Base-by-base conservation (phyloP, 2,888 invertebrate genomes). In the Lasiommata megera region DNA sequence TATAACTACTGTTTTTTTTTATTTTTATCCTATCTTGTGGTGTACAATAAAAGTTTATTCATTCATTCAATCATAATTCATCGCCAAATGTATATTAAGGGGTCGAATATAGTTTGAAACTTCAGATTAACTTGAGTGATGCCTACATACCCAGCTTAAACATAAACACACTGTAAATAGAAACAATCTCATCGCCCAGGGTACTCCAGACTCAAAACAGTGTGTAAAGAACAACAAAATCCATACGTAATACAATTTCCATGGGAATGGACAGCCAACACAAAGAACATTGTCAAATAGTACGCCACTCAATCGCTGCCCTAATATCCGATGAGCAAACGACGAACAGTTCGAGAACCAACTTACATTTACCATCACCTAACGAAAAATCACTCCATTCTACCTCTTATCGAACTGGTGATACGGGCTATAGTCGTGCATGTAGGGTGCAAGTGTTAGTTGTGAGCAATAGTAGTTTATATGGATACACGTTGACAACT, bases 401-500 rank as follows among this genome's bases (percentile, higher is more conserved):
- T 46, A 18, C 12, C 9, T 60, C 60, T 52, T 72, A 67, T 58
- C 0, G 0, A 5, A 1, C 11, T 7, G 2, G 1, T 0, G 0
- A 6, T 60, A 54, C 40, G 52, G 57, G 41, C 38, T 36, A 52
- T 36, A 56, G 58, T 52, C 11, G 31, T 8, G 28, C 11, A 44
- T 2, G 7, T 31, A 3, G 16, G 34, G 48, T 46, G 38, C 16
- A 16, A 36, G 9, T 6, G 14, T 12, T 17, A 37, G 18, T 48
- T 28, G 51, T 47, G n/a, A 5, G 1, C 3, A 2, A 16, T 29
- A n/a, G 12, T 29, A 68, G 66, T 60, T 58, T 66, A 61, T 67
- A 76, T 76, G 68, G 78, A 80, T 82, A 84, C 81, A 86, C 82
- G 88, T 86, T 88, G 88, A 84, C 89, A 88, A 87, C 74, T 83